phyloP scores from a whole-genome alignment of 2,797 vertebrate species.

The Xerus rutilus region DNA sequence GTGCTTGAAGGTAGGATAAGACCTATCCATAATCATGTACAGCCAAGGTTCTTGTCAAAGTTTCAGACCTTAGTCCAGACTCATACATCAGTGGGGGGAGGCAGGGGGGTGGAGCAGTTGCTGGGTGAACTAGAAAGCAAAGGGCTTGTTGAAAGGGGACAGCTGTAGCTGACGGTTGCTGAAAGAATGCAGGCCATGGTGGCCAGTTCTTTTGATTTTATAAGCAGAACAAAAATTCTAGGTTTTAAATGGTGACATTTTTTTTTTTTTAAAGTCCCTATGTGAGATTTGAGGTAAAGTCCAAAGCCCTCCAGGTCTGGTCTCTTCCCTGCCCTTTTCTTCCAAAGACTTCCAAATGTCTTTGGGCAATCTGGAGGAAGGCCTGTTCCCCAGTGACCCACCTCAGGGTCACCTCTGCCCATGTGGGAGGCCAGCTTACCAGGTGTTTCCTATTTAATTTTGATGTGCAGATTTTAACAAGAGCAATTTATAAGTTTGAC shows the following conservation, averaged over 20 bases:
- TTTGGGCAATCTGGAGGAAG: not conserved
- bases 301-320: not conserved
- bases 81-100: not conserved
- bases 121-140: not conserved
- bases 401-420: constrained; percentile 74
- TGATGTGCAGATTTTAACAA: constrained; percentile 77
- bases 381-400: not conserved
- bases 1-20: not conserved
- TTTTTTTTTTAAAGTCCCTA: not conserved
- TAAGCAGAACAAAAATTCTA: not conserved
- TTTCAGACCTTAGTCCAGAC: not conserved
- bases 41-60: not conserved
- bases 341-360: not conserved
- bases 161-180: not conserved
- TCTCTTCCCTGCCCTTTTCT: not conserved
- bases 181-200: not conserved
- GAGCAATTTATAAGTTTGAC: constrained; percentile 72
- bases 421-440: not conserved
- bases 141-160: not conserved
- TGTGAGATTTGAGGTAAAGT: not conserved
- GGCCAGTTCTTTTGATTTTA: not conserved
- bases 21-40: not conserved
- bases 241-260: not conserved
- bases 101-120: not conserved
- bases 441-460: constrained; percentile 79